Percentiles rank a stretch among this genome's conserved stretches.
Conservation (phyloP, 2,113 vertebrate species). For the Fulmarus glacialis region DNA sequence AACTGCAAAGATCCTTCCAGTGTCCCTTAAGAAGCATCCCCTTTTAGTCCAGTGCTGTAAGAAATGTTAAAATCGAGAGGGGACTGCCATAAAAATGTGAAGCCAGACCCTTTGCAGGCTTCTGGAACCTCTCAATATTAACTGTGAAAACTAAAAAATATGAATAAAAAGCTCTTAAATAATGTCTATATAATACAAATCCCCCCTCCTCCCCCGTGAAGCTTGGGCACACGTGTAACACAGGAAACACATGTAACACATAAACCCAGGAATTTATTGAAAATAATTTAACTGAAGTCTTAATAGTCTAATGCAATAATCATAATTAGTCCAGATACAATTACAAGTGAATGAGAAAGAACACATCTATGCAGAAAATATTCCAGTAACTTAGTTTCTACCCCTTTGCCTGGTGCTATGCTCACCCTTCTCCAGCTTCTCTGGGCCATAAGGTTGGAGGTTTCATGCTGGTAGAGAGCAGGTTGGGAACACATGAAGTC, state of each 20-base stretch:
- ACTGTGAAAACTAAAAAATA: not conserved
- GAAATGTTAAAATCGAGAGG: not conserved
- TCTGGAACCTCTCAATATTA: not conserved
- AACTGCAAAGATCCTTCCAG: not conserved
- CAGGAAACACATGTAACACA: not conserved
- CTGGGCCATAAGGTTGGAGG: not conserved
- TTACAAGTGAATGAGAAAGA: not conserved
- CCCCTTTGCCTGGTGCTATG: not conserved
- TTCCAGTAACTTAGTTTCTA: not conserved
- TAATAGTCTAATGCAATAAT: not conserved
- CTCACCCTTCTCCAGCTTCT: not conserved
- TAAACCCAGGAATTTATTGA: not conserved
- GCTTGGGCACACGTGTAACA: not conserved
- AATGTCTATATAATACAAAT: not conserved
- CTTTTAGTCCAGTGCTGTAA: not conserved
- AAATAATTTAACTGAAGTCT: not conserved
- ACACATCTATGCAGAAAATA: not conserved
- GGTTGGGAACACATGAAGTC: not conserved
- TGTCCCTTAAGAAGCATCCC: not conserved
- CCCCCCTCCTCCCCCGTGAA: not conserved
- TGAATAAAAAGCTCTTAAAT: not conserved
- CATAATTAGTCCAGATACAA: not conserved
- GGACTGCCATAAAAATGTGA: not conserved
- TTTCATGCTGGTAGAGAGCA: not conserved
- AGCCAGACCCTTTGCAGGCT: not conserved